Base-by-base conservation (phyloP, 2,797 vertebrate species). In the Microchirus variegatus region DNA sequence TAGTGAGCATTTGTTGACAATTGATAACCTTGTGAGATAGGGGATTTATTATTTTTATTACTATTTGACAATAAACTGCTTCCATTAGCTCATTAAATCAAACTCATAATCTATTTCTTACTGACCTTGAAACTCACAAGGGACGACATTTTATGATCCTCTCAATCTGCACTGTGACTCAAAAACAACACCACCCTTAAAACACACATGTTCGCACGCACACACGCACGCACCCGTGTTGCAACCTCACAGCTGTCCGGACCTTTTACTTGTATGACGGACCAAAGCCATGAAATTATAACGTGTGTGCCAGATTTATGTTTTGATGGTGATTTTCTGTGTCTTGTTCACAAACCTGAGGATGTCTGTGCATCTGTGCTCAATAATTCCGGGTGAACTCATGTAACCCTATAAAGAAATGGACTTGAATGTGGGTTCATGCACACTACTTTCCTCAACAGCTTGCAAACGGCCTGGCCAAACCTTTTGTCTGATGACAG, bases 201-300 rank as follows among this genome's bases (percentile, higher is more conserved):
- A n/a, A 53, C 19, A 51, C 9, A 51, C 5, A 52, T 18, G 40
- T 13, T 60, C 31, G 43, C 3, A 5, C 10, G n/a, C 64, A 54
- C 11, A 53, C 19, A 51, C 9, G 46, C 5, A 52, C 31, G 41
- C n/a, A 63, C 31, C 43, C 3, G 15, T 58, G 55, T 56, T 66
- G 43, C 36, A 78, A 66, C 43, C 59, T 12, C 59, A 42, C 75
- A 80, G 70, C 63, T 75, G 53, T 53, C 45, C 71, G 62, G 37
- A 31, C 49, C 26, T 66, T 70, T 49, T 8, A 47, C n/a, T 16
- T 2, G 8, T 36, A 41, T 19, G 9, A 69, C 58, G 54, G 70
- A 70, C 17, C 16, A 40, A 53, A 63, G 14, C 17, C 14, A 40
- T 16, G 6, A 59, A 13, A 47, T 38, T 16, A 13, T 49, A 35